These are phyloP conservation scores for Psilopsiagon aymara DNA, from an alignment of 2,113 vertebrate genomes.

Conservation along the genomic window DNA sequence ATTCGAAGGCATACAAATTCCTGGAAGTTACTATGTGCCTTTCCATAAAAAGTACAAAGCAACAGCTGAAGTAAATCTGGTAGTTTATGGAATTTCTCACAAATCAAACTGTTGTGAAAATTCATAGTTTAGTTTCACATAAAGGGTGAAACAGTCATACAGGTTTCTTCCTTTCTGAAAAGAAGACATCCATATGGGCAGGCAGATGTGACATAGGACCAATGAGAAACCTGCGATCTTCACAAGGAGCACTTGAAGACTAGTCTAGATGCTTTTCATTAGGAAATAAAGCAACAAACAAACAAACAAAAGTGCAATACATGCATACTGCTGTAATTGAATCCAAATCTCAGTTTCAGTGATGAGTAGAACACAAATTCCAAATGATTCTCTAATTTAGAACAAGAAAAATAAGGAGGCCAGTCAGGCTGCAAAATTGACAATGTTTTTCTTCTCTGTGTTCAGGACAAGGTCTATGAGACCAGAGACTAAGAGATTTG, in stretches of 20 bases:
- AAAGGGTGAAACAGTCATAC: background rate
- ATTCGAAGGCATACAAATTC: background rate
- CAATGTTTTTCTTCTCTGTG: background rate
- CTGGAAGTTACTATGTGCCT: background rate
- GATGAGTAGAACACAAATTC: background rate
- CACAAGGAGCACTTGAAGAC: background rate
- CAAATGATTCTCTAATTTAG: background rate
- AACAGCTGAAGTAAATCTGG: background rate
- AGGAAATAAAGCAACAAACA: background rate
- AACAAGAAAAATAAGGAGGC: background rate
- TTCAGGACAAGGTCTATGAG: background rate
- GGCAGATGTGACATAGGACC: background rate
- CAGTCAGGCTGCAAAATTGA: background rate
- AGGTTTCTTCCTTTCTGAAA: background rate
- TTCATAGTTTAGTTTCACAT: background rate
- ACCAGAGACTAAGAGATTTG: background rate
- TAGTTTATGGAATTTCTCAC: background rate
- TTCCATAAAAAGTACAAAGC: background rate
- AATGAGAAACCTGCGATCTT: background rate
- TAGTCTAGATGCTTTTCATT: background rate
- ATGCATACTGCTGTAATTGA: background rate
- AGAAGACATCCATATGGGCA: background rate
- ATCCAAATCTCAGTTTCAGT: background rate
- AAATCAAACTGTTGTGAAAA: background rate
- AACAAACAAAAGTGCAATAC: background rate